These are phyloP conservation scores for Syngnathus typhle DNA, from an alignment of 2,113 vertebrate genomes.

Conservation along the genomic window DNA sequence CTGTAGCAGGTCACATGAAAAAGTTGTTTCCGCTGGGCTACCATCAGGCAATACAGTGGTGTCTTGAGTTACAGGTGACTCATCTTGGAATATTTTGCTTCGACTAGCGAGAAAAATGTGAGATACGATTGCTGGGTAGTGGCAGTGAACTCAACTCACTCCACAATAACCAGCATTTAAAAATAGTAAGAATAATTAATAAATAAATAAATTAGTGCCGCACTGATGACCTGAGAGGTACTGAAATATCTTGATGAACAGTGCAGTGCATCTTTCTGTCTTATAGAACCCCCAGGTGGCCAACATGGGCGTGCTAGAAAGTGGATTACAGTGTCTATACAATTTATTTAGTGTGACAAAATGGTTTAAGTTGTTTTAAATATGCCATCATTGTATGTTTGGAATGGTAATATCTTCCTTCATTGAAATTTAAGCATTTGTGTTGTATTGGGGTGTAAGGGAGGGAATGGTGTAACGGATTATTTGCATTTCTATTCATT, in stretches of 20 bases:
- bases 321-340: neutral
- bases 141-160: neutral
- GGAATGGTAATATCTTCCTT: too few relatives aligned
- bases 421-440: too few relatives aligned
- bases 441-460: too few relatives aligned
- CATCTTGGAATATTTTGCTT: neutral
- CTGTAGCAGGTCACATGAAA: slow-evolving; percentile 15
- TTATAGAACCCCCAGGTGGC: neutral
- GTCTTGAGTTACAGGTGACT: neutral
- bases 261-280: neutral
- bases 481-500: too few relatives aligned
- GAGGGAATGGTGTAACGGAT: too few relatives aligned
- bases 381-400: too few relatives aligned
- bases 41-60: neutral
- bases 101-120: too few relatives aligned
- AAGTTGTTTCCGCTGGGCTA: slow-evolving; percentile 20
- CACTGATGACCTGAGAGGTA: neutral
- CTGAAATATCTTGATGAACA: neutral
- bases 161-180: too few relatives aligned
- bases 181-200: too few relatives aligned
- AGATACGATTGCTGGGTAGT: too few relatives aligned
- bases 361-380: too few relatives aligned
- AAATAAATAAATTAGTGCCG: neutral
- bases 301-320: neutral
- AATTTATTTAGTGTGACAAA: neutral